Evolutionary conservation across 2,888 invertebrate species (phyloP).

Genomic region (Drosophila trichaetosa): DNA sequence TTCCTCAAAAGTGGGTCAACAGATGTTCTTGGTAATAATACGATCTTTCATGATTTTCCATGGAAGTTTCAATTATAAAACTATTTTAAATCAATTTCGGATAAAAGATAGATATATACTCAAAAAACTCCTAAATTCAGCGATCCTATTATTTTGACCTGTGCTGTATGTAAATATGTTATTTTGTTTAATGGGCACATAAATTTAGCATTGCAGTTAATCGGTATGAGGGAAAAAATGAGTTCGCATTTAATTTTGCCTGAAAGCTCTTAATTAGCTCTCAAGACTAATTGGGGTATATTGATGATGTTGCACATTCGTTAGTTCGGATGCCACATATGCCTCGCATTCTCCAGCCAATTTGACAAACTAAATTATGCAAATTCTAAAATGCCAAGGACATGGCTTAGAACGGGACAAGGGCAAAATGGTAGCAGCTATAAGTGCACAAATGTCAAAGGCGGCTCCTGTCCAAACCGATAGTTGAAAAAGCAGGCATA

Average conservation of each 20-base stretch:
- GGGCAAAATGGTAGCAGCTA: constrained; percentile 37
- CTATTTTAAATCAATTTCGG: no score
- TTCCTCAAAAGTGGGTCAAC: background rate
- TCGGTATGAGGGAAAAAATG: background rate
- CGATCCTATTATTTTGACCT: background rate
- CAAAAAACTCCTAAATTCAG: background rate
- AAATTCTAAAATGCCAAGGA: constrained; percentile 61
- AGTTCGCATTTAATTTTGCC: background rate
- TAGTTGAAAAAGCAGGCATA: constrained; percentile 1
- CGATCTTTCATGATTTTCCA: background rate
- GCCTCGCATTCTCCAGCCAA: background rate
- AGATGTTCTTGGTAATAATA: background rate
- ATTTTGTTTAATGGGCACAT: background rate
- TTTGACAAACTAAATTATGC: constrained; percentile 6
- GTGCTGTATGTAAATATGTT: background rate
- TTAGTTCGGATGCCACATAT: background rate
- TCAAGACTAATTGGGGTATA: background rate
- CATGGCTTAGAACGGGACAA: constrained; percentile 10
- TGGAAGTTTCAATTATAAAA: no score
- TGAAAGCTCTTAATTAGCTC: background rate
- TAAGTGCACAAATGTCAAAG: constrained; percentile 60
- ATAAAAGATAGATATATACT: background rate
- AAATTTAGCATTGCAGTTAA: background rate
- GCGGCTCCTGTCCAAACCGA: background rate
- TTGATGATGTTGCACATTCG: background rate